phyloP scores from a whole-genome alignment of 2,797 vertebrate genomes.

The Pipistrellus kuhlii region DNA sequence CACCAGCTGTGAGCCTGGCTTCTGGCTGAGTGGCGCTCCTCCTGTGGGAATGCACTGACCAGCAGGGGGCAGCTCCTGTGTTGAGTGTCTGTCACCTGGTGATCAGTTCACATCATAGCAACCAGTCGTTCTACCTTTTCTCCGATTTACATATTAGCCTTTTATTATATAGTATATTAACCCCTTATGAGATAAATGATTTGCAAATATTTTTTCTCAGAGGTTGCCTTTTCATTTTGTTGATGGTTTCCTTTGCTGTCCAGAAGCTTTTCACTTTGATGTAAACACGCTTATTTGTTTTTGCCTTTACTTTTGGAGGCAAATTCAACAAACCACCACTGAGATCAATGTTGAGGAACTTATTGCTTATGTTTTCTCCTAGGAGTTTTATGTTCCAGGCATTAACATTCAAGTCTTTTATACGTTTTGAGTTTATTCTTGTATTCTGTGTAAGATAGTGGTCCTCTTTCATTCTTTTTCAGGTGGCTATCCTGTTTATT shows the following conservation, averaged over 20 bases:
- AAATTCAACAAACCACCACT: background rate
- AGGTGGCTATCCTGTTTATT: background rate
- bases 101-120: no score
- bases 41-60: no score
- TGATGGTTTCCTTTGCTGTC: background rate
- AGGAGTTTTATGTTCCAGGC: background rate
- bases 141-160: no score
- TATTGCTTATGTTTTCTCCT: background rate
- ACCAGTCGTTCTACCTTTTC: no score
- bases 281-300: background rate
- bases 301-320: conserved; percentile 7
- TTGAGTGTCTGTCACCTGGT: no score
- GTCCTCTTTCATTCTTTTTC: background rate
- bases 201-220: background rate
- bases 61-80: no score
- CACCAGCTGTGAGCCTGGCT: no score
- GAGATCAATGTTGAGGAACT: background rate
- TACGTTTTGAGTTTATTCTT: background rate
- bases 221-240: background rate
- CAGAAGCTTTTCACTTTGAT: background rate
- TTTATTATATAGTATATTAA: background rate
- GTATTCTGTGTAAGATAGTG: background rate
- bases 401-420: background rate
- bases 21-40: no score
- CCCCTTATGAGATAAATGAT: background rate